Conservation (phyloP, 2,888 invertebrate species). For the Osedax fenrisi region DNA sequence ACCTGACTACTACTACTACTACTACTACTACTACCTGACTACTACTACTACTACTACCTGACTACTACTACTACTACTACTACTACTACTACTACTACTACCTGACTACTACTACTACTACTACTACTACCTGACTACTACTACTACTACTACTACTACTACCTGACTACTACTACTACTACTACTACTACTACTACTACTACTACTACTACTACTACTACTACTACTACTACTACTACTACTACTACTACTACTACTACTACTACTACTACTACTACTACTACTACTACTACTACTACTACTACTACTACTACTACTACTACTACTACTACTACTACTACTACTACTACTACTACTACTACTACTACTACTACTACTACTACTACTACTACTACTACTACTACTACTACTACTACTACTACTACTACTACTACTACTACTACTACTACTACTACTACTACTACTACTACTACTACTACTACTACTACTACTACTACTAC, state of each 20-base stretch:
- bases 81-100: no score
- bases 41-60: no score
- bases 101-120: no score
- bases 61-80: no score
- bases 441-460: slow-evolving; percentile 9
- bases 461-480: slow-evolving; percentile 9
- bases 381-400: slow-evolving; percentile 9
- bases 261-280: slow-evolving; percentile 17
- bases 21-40: no score
- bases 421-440: slow-evolving; percentile 11
- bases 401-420: slow-evolving; percentile 11
- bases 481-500: slow-evolving; percentile 8
- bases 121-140: no score
- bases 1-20: no score
- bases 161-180: slow-evolving; percentile 10
- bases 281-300: slow-evolving; percentile 25
- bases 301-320: not conserved
- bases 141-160: slow-evolving; percentile 15
- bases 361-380: not conserved
- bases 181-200: slow-evolving; percentile 12
- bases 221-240: slow-evolving; percentile 14
- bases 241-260: slow-evolving; percentile 11
- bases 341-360: slow-evolving; percentile 8
- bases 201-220: slow-evolving; percentile 15
- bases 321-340: not conserved